These are phyloP conservation scores for Hydropotes inermis DNA, from an alignment of 2,113 vertebrate genomes.

Conservation along the genomic window DNA sequence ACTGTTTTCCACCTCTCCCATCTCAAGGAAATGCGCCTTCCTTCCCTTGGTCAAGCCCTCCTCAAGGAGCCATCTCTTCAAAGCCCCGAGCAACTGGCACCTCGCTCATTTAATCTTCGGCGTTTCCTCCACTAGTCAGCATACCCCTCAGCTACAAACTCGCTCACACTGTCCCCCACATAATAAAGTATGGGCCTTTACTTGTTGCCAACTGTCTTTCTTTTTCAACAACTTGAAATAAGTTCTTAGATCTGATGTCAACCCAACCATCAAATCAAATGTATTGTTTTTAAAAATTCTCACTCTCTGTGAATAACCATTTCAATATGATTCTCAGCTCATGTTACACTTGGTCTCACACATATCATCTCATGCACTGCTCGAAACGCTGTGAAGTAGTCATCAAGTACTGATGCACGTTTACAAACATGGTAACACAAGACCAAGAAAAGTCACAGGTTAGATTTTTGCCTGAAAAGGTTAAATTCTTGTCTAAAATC, in stretches of 20 bases:
- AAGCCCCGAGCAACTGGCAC: background rate
- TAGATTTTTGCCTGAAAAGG: background rate
- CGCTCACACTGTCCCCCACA: background rate
- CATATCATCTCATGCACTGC: background rate
- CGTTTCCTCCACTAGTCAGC: background rate
- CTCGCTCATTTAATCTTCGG: background rate
- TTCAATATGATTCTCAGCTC: background rate
- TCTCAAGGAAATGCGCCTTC: background rate
- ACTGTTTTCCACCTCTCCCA: background rate
- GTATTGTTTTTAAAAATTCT: background rate
- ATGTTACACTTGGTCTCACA: background rate
- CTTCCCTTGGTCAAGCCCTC: background rate
- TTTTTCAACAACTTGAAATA: background rate
- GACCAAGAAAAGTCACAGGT: background rate
- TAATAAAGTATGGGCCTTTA: background rate
- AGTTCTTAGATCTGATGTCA: background rate
- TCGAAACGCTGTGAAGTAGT: background rate
- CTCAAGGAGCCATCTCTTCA: background rate
- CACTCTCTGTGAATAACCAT: background rate
- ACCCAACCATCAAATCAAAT: background rate
- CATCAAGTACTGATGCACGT: background rate
- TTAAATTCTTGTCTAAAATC: background rate
- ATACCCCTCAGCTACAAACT: background rate
- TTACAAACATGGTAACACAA: background rate
- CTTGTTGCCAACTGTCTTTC: background rate